Evolutionary conservation across 1,140 invertebrate genomes (phyloP).

Genomic region (Drosophila insularis): DNA sequence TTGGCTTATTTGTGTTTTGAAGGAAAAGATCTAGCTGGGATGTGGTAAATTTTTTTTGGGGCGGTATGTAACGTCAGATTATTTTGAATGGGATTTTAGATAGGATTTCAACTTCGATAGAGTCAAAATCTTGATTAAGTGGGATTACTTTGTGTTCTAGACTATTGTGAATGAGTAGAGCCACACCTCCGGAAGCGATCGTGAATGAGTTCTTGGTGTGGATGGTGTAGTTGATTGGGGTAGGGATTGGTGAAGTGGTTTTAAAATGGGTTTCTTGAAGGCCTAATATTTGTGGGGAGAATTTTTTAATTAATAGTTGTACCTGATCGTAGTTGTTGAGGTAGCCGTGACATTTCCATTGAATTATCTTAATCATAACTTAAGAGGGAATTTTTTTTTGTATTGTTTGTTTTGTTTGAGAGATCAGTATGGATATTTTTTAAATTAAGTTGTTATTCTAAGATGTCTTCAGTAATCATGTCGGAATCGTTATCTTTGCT

Average conservation of each 20-base stretch:
- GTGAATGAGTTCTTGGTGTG: neutral
- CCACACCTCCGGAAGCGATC: slow-evolving; percentile 6
- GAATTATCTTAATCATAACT: slow-evolving; percentile 16
- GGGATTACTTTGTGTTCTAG: slow-evolving; percentile 11
- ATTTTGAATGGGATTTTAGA: slow-evolving; percentile 20
- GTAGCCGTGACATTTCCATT: slow-evolving; percentile 21
- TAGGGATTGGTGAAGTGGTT: neutral
- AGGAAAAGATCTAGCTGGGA: slow-evolving; percentile 1
- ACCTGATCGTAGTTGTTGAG: slow-evolving; percentile 18
- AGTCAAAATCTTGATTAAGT: slow-evolving; percentile 6
- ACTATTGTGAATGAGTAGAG: slow-evolving; percentile 16
- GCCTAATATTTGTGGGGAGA: slow-evolving; percentile 15
- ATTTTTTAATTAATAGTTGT: slow-evolving; percentile 22
- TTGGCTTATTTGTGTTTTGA: slow-evolving; percentile 18
- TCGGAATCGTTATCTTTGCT: slow-evolving; percentile 12
- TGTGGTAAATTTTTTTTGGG: slow-evolving; percentile 10
- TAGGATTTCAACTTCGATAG: slow-evolving; percentile 16
- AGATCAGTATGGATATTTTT: slow-evolving; percentile 2
- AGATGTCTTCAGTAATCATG: slow-evolving; percentile 12
- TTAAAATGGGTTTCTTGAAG: slow-evolving; percentile 18
- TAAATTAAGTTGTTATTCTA: neutral
- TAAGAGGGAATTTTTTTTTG: neutral
- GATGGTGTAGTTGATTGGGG: slow-evolving; percentile 11
- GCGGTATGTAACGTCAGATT: slow-evolving; percentile 6
- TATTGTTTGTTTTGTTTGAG: slow-evolving; percentile 7